A percentile compares a stretch with the other conserved stretches of the same genome.
Evolutionary conservation across 2,797 vertebrate genomes (phyloP).

Genomic region (Acanthiza pusilla): DNA sequence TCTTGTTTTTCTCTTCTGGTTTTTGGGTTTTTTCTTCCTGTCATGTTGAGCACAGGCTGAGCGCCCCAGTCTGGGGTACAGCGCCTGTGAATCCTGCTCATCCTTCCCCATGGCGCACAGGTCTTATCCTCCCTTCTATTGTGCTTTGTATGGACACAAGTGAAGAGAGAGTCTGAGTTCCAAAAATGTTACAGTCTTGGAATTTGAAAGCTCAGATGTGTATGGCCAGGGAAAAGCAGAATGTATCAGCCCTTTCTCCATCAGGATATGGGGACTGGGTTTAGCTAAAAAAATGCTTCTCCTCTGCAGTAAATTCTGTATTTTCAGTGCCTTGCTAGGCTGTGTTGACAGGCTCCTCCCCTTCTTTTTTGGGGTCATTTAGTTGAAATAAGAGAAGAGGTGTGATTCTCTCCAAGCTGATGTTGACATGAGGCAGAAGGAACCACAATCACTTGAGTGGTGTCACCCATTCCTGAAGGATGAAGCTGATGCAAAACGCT

Average conservation of each 20-base stretch:
- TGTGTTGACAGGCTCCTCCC: not conserved
- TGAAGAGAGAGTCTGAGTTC: not conserved
- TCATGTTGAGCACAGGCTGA: not conserved
- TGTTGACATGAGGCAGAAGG: not conserved
- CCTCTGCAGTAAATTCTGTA: not conserved
- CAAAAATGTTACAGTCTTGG: not conserved
- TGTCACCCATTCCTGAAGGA: not conserved
- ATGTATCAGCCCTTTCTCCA: not conserved
- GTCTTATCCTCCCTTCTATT: not conserved
- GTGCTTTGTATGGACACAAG: not conserved
- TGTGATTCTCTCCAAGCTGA: not conserved
- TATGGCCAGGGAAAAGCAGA: not conserved
- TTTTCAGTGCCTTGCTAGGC: not conserved
- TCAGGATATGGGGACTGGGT: not conserved
- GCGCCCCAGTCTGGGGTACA: not conserved
- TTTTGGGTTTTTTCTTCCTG: not conserved
- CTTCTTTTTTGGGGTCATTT: not conserved
- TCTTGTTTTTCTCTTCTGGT: not conserved
- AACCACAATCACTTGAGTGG: not conserved
- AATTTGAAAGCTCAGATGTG: not conserved
- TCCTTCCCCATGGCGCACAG: not conserved
- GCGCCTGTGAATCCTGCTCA: not conserved
- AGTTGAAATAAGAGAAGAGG: not conserved
- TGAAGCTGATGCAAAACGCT: not conserved
- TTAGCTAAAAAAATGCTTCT: not conserved